phyloP scores from a whole-genome alignment of 2,113 vertebrate genomes.

The Phycodurus eques region DNA sequence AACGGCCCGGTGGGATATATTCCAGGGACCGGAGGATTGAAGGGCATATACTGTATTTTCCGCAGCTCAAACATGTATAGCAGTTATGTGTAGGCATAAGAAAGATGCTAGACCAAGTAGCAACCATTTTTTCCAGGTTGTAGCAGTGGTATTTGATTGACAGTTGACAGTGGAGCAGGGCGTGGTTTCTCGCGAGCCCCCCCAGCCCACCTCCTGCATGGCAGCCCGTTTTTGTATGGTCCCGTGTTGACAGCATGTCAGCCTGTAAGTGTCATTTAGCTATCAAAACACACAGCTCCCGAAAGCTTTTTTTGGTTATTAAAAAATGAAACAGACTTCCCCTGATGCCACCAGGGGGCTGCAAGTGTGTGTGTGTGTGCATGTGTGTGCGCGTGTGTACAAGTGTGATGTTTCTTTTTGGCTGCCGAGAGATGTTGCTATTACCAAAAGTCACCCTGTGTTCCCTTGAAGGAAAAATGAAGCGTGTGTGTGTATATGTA shows the following conservation, averaged over 20 bases:
- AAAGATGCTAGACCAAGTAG: no score
- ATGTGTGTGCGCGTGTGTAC: slow-evolving; percentile 1
- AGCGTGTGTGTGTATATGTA: slow-evolving; percentile 13
- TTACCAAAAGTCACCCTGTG: slow-evolving; percentile 48
- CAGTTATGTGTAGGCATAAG: no score
- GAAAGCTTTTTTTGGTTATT: slow-evolving; percentile 67
- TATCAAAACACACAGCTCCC: slow-evolving; percentile 61
- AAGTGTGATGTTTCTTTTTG: slow-evolving; percentile 41
- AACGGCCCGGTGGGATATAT: no score
- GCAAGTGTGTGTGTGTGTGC: slow-evolving; percentile 3
- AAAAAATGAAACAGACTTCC: slow-evolving; percentile 56
- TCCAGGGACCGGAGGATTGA: no score
- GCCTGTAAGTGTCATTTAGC: slow-evolving; percentile 70
- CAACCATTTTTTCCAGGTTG: no score
- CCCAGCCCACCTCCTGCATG: slow-evolving; percentile 45
- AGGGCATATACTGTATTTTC: no score
- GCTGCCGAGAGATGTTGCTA: slow-evolving; percentile 47
- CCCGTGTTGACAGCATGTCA: slow-evolving; percentile 55
- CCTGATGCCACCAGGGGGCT: slow-evolving; percentile 29
- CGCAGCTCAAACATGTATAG: no score
- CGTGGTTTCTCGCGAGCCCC: slow-evolving; percentile 8
- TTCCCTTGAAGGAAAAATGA: slow-evolving; percentile 54
- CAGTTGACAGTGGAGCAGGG: no score
- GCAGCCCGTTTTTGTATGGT: slow-evolving; percentile 54
- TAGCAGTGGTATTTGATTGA: no score